Percentiles rank a stretch among this genome's conserved stretches.
phyloP scores from a whole-genome alignment of 2,113 vertebrate genomes.

The Corydoras sp. region DNA sequence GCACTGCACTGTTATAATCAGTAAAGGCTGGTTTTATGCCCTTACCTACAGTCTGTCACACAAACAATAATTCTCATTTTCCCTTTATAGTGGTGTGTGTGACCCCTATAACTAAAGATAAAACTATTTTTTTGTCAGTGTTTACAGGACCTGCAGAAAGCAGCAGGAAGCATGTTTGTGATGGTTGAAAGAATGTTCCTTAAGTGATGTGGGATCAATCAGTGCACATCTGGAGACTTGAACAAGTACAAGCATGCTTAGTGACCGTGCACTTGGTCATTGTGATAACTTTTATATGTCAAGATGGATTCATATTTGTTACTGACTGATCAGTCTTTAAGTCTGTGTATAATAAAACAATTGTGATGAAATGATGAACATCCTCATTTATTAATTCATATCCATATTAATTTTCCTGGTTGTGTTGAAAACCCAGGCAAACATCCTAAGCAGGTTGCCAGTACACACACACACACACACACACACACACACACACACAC shows the following conservation, averaged over 20 bases:
- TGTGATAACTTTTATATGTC: conserved; percentile 17
- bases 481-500: no score
- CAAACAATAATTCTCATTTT: background rate
- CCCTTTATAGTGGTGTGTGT: no score
- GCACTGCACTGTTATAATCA: conserved; percentile 38
- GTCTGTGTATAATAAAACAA: no score
- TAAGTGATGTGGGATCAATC: background rate
- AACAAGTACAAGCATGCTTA: conserved; percentile 12
- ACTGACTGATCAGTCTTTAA: no score
- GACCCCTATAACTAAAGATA: background rate
- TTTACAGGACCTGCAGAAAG: conserved; percentile 3
- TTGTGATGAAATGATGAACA: no score
- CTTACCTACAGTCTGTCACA: conserved; percentile 8
- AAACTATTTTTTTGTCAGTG: background rate
- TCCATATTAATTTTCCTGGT: no score
- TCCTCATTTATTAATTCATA: no score
- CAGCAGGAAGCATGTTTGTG: background rate
- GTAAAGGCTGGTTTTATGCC: conserved; percentile 34
- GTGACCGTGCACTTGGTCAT: conserved; percentile 35
- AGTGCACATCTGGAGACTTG: conserved; percentile 13
- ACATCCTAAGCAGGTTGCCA: no score
- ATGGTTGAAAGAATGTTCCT: background rate
- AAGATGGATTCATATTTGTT: no score
- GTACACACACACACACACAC: no score
- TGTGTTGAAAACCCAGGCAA: no score